Evolutionary conservation across 2,888 invertebrate species (phyloP), one percentile per base, ranked within the genome.

Genomic region (Drosophila pseudotakahashii): DNA sequence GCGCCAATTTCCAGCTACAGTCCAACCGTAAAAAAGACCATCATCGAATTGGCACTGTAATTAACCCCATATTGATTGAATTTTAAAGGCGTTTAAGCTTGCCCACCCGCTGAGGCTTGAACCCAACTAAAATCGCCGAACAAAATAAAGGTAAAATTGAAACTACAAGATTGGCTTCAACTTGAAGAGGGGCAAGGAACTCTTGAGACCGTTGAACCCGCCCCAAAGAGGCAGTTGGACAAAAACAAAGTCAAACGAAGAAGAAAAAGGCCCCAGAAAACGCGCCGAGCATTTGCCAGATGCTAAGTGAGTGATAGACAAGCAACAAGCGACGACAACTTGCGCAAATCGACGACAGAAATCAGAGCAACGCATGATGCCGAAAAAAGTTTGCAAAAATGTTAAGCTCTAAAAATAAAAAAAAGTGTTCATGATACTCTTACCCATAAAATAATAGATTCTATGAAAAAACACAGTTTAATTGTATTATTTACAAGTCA

Each of bases 31-130:
- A 19, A 42, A 75, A 73, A 23, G 10, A n/a, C 54, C 5, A 57
- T 71, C 70, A 63, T 67, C 63, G 59, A 82, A 72, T 70, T 78
- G 39, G 39, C 45, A 63, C n/a, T 79, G 73, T 86, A 86, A 85
- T 85, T 85, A 85, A 84, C 84, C 84, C 62, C 44, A 76, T 67
- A 86, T 86, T 86, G 84, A 86, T 85, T 85, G 79, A 85, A 84
- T 83, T 83, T 81, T 76, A 77, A 83, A 78, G 75, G 77, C 80
- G 73, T 58, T 81, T 76, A 76, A 73, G 69, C 59, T 60, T 51
- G 53, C 81, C 81, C 84, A 76, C 81, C 85, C 85, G 79, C 67
- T 45, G 84, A 7, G 79, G 26, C 37, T 57, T 19, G 61, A 66
- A 58, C 32, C 52, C 19, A 13, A 26, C 36, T 5, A 7, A 39